Conservation (phyloP, 1,140 invertebrate species). For the Lanistes nyassanus region DNA sequence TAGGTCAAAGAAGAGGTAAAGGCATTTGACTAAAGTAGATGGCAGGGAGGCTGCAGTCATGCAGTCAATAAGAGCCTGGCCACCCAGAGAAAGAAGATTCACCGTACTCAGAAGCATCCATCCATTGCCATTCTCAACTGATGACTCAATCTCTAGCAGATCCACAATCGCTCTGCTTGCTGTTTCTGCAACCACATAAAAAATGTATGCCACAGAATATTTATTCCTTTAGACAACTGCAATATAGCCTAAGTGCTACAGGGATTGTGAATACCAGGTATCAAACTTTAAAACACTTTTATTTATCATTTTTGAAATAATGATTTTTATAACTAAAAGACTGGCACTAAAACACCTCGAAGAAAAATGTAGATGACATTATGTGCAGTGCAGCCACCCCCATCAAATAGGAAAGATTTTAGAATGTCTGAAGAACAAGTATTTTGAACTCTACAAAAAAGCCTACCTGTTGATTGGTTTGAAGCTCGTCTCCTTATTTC, state of each 20-base stretch:
- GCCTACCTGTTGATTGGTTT: slow-evolving; percentile 85
- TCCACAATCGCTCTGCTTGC: slow-evolving; percentile 96
- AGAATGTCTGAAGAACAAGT: too few relatives aligned
- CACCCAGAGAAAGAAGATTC: slow-evolving; percentile 82
- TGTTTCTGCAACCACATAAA: slow-evolving; percentile 72
- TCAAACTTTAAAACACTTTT: neutral
- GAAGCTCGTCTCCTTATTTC: slow-evolving; percentile 93
- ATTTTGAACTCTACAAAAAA: neutral
- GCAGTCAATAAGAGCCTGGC: slow-evolving; percentile 69
- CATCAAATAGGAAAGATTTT: too few relatives aligned
- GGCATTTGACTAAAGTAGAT: slow-evolving; percentile 97
- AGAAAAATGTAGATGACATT: too few relatives aligned
- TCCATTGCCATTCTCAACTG: slow-evolving; percentile 91
- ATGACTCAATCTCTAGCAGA: slow-evolving; percentile 85
- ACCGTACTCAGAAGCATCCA: slow-evolving; percentile 95
- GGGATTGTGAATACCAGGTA: neutral
- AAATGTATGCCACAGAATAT: too few relatives aligned
- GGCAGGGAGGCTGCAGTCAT: slow-evolving; percentile 96
- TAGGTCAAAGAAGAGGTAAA: slow-evolving; percentile 98
- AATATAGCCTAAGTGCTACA: neutral
- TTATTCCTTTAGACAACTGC: neutral
- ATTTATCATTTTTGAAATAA: too few relatives aligned
- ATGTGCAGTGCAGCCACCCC: too few relatives aligned
- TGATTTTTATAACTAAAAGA: too few relatives aligned
- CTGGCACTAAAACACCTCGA: too few relatives aligned